Base-by-base conservation (phyloP, 2,888 invertebrate species). In the Tachystola acroxantha region DNA sequence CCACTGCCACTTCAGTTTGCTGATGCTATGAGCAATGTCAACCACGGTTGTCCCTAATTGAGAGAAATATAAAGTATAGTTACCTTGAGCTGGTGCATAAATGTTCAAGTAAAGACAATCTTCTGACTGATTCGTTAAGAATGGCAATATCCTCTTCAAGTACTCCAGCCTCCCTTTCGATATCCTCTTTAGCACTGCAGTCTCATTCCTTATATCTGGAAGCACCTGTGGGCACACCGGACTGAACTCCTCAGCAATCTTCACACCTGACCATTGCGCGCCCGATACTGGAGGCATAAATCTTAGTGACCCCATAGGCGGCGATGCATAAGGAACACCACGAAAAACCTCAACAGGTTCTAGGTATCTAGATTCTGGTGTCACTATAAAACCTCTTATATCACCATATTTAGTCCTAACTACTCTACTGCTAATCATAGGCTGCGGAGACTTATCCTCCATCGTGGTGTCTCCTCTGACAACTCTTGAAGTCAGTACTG, bases 241-340 rank as follows among this genome's bases (percentile, higher is more conserved):
- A 50, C 95, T 92, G 66, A 96, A 95, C 57, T 90, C 89, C 75
- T 96, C 95, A 45, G 96, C 96, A 54, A 94, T 91, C 75, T 95
- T 94, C 28, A 96, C 94, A 25, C 95, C 96, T 37, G 93, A 92
- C 97, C 97, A 96, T 68, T 96, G 92, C 36, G 96, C 95, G 14
- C 96, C 96, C 42, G 95, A 95, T 12, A 97, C 96, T 11, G 98
- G 98, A 7, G 97, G 97, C 96, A 98, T 97, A 76, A 98, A 98
- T 41, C 98, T 90, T 42, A 98, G 85, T 39, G 93, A 92, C 4
- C 96, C 96, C 28, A 94, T 87, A 20, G 97, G 97, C 12, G 98
- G 94, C 32, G 96, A 96, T 14, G 97, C 98, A 76, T 98, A 98
- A 3, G 97, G 97, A 41, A 98, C 93, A 5, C 98, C 98, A 34